Evolutionary conservation across 2,113 vertebrate species (phyloP), one percentile per base, ranked within the genome.

Genomic region (Ramphastos sulfuratus): DNA sequence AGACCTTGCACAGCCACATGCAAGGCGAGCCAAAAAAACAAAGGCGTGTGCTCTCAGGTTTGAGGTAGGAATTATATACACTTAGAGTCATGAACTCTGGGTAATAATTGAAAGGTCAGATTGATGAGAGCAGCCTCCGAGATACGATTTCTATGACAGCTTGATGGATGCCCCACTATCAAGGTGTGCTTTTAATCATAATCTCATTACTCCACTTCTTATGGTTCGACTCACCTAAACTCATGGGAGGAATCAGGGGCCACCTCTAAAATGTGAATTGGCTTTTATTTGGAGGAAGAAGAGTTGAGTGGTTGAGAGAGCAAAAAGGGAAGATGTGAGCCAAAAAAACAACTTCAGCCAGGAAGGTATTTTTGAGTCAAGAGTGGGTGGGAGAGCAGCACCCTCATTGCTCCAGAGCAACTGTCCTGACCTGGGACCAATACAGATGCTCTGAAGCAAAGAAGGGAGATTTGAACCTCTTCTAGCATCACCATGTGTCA

Each of bases 141-240:
- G 95, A 98, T 97, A 96, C 97, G 97, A 96, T 98, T 97, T 97
- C 93, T 93, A 90, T 97, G 98, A 98, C 97, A 98, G 97, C 81
- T 97, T 98, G 97, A 98, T 97, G 97, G 97, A 98, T 98, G 96
- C 94, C 92, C 90, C 91, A 95, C 96, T 96, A 97, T 97, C 95
- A 97, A 97, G 96, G 97, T 98, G 94, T 97, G 97, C 95, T 98
- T 98, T 98, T 98, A 98, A 97, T 98, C 97, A 97, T 97, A 97
- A 98, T 96, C 96, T 98, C 97, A 97, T 98, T 98, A 98, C 97
- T 97, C 97, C 88, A 96, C 92, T 97, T 97, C 96, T 97, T 97
- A 95, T 97, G 95, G 96, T 95, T 95, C 94, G 76, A 92, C 94
- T 97, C 96, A 97, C 97, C 96, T 97, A 96, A 96, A 93, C 94